Percentiles rank a stretch among this genome's conserved stretches.
Conservation (phyloP, 2,888 invertebrate species). For the Rosalia funebris region DNA sequence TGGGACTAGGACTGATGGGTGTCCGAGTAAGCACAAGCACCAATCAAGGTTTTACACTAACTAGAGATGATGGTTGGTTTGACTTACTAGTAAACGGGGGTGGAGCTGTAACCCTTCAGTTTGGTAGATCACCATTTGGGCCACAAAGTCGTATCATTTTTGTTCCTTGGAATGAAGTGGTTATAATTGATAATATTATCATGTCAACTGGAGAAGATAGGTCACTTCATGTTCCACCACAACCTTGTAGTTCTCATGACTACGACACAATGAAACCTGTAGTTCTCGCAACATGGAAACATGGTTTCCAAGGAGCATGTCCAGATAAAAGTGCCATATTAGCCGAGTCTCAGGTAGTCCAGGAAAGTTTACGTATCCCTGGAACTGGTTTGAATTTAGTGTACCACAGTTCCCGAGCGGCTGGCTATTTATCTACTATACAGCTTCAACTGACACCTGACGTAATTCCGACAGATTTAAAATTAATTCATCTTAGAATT, state of each 20-base stretch:
- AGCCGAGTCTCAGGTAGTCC: constrained; percentile 92
- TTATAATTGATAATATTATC: constrained; percentile 90
- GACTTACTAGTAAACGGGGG: constrained; percentile 99
- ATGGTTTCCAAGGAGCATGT: constrained; percentile 94
- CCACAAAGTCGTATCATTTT: constrained; percentile 88
- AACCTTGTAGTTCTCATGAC: constrained; percentile 88
- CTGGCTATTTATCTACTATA: constrained; percentile 93
- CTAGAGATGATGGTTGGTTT: constrained; percentile 94
- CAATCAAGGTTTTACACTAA: constrained; percentile 95
- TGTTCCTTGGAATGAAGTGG: constrained; percentile 98
- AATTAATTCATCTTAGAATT: constrained; percentile 90
- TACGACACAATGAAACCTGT: constrained; percentile 94
- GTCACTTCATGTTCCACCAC: constrained; percentile 71
- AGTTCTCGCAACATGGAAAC: constrained; percentile 93
- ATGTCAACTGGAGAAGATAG: constrained; percentile 87
- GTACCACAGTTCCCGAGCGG: constrained; percentile 94
- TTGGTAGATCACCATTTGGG: constrained; percentile 91
- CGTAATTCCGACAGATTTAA: constrained; percentile 80
- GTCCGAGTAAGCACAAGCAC: constrained; percentile 94
- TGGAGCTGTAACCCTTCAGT: constrained; percentile 93
- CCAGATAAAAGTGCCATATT: constrained; percentile 90
- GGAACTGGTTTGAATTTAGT: constrained; percentile 95
- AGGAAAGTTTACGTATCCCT: constrained; percentile 93
- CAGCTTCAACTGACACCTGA: constrained; percentile 91
- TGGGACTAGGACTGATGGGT: constrained; percentile 94